These are phyloP conservation scores for Pelobates cultripes DNA, from an alignment of 2,797 vertebrate species.

Conservation along the genomic window DNA sequence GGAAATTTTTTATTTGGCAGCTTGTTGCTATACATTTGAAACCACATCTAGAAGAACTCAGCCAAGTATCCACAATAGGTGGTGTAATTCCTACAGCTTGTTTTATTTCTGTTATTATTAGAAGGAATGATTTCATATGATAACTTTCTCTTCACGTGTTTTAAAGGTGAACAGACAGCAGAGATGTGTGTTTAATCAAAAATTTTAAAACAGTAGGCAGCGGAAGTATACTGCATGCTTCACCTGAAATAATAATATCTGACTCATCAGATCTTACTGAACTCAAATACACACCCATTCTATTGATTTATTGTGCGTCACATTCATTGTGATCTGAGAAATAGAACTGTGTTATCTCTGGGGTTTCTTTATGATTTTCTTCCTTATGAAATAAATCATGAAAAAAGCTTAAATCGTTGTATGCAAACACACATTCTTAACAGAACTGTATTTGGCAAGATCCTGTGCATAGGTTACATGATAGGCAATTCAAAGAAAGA, in stretches of 20 bases:
- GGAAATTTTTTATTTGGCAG: no score
- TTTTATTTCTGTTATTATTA: no score
- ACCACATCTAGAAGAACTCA: no score
- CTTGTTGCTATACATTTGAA: no score
- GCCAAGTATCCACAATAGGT: no score
- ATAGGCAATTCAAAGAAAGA: no score
- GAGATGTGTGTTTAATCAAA: not conserved
- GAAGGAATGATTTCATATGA: no score
- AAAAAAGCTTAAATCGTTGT: not conserved
- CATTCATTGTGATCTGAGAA: constrained; percentile 4
- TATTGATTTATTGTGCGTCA: constrained; percentile 36
- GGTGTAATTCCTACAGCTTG: no score
- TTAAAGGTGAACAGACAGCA: no score
- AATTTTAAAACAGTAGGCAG: constrained; percentile 18
- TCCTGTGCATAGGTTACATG: no score
- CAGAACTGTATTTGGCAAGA: no score
- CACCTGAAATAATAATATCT: constrained; percentile 60
- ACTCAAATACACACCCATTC: constrained; percentile 60
- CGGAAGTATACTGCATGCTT: constrained; percentile 23
- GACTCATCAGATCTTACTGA: constrained; percentile 66
- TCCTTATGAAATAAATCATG: constrained; percentile 7
- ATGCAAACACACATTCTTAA: not conserved
- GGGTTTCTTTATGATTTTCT: not conserved
- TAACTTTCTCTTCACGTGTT: no score
- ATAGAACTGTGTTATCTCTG: constrained; percentile 26